Evolutionary conservation across 2,888 invertebrate genomes (phyloP).

Genomic region (Tanaodytes sp.): DNA sequence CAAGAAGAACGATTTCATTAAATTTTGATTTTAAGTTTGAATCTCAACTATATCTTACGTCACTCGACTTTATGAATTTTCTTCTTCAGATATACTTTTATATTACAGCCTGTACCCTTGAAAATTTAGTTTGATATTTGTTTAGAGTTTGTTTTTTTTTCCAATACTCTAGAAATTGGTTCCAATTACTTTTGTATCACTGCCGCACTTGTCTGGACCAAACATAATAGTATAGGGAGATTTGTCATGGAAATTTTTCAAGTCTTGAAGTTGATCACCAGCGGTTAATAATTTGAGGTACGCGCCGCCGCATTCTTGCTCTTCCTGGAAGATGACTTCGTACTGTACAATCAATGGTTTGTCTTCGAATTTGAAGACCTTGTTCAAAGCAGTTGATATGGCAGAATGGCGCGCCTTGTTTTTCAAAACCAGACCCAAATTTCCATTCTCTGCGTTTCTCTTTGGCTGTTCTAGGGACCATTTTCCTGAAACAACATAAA

Average conservation of each 20-base stretch:
- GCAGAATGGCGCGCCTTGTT: conserved; percentile 98
- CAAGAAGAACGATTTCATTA: too few relatives aligned
- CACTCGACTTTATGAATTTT: too few relatives aligned
- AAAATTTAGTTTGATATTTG: too few relatives aligned
- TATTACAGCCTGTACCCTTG: too few relatives aligned
- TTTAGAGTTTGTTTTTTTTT: too few relatives aligned
- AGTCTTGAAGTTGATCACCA: conserved; percentile 79
- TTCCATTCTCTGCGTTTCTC: conserved; percentile 85
- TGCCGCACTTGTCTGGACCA: conserved; percentile 99
- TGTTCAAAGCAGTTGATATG: conserved; percentile 84
- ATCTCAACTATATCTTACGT: too few relatives aligned
- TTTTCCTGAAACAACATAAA: conserved; percentile 75
- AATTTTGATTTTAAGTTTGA: too few relatives aligned
- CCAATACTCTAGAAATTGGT: too few relatives aligned
- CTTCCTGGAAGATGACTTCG: conserved; percentile 94
- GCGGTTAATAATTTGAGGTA: conserved; percentile 94
- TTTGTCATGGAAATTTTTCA: conserved; percentile 92
- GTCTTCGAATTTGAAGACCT: conserved; percentile 86
- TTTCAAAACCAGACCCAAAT: conserved; percentile 90
- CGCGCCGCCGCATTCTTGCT: conserved; percentile 98
- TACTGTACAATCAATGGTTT: conserved; percentile 94
- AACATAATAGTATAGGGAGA: conserved; percentile 99
- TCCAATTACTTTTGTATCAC: conserved; percentile 92
- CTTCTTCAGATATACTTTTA: too few relatives aligned
- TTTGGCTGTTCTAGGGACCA: conserved; percentile 84